These are phyloP conservation scores for Spheniscus humboldti DNA, from an alignment of 2,797 vertebrate species.

Conservation along the genomic window DNA sequence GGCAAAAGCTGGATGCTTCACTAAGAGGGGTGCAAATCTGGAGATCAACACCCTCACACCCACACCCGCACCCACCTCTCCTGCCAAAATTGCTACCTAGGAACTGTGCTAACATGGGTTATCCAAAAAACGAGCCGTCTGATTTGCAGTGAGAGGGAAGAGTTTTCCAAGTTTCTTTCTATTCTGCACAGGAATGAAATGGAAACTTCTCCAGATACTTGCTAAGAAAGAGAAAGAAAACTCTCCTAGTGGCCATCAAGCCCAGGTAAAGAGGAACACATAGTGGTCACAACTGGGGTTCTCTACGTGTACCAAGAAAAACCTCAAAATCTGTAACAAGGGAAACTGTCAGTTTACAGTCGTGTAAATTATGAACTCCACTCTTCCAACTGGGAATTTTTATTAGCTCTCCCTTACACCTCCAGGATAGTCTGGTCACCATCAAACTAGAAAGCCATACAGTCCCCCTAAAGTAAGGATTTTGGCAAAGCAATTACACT, in stretches of 20 bases:
- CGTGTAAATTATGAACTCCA: neutral
- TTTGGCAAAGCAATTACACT: neutral
- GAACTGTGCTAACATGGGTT: neutral
- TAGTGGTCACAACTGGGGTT: neutral
- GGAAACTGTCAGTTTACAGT: neutral
- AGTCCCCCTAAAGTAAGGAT: neutral
- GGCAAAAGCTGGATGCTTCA: neutral
- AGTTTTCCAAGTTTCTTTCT: slow-evolving; percentile 3
- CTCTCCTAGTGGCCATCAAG: neutral
- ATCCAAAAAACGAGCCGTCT: neutral
- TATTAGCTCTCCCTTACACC: neutral
- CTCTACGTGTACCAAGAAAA: neutral
- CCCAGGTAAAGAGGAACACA: neutral
- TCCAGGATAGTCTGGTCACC: neutral
- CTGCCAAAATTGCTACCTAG: neutral
- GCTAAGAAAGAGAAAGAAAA: neutral
- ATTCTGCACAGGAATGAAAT: neutral
- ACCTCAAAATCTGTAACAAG: neutral
- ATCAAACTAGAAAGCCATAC: neutral
- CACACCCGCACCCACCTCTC: neutral
- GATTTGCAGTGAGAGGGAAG: neutral
- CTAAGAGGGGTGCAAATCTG: neutral
- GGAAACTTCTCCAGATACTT: neutral
- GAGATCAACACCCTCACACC: neutral
- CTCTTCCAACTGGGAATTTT: neutral